Base-by-base conservation (phyloP, 2,797 vertebrate species). In the Mycteria americana region DNA sequence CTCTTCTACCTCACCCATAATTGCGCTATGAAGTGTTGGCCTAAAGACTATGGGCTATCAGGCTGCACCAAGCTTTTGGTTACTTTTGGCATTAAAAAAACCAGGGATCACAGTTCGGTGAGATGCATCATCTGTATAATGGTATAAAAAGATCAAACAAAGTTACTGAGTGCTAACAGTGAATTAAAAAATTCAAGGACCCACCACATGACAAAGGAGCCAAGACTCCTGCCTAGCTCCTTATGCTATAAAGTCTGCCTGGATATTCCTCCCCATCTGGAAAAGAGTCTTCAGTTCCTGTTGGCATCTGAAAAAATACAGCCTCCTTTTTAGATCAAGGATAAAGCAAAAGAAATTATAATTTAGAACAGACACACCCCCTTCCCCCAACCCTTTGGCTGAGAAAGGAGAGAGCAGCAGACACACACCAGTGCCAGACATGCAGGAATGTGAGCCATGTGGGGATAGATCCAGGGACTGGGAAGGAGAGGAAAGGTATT, bases 11-110 rank as follows among this genome's bases (percentile, higher is more conserved):
- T 75, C 65, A 74, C 24, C 2, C 0, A 5, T 23, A 45, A 41
- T 10, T 59, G 53, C 0, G 0, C 50, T 50, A 2, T 7, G 24
- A 88, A 24, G 8, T 7, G 27, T 18, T 63, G n/a, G 21, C 46
- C 39, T 77, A 37, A 85, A 60, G 50, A 35, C 39, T 6, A 3
- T 9, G 37, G n/a, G 33, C 53, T 73, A 7, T 8, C 6, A n/a
- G 51, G 30, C 25, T 70, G 25, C 48, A 48, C 28, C 35, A n/a
- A 77, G 25, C n/a, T 92, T 48, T 79, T 60, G 18, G 51, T 64
- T 65, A 80, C 30, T 39, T 74, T 43, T 30, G 24, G n/a, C 25
- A 68, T n/a, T 57, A 89, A 89, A 70, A 5, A 25, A 46, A 39
- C 17, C 17, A 82, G 33, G 53, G 18, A 77, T 45, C 64, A 78